Evolutionary conservation across 2,113 vertebrate genomes (phyloP), one percentile per base, ranked within the genome.

Genomic region (Colistium nudipinnis): DNA sequence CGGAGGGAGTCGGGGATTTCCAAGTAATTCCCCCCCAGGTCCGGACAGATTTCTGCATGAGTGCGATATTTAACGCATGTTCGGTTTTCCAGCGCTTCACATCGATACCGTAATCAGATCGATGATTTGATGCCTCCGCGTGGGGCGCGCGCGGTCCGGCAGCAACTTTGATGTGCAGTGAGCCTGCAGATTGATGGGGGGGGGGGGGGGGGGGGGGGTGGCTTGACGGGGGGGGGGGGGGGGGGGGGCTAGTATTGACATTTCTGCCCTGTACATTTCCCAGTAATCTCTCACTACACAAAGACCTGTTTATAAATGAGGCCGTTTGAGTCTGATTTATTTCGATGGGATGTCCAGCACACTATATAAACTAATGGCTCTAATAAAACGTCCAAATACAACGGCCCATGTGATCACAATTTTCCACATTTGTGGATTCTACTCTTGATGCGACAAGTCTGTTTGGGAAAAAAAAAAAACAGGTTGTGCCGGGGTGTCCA

Each of bases 201-300:
- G n/a, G n/a, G n/a, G n/a, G n/a, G n/a, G n/a, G n/a, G n/a, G n/a
- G n/a, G n/a, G n/a, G n/a, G n/a, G n/a, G n/a, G n/a, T n/a, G n/a
- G n/a, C n/a, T n/a, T n/a, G n/a, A n/a, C n/a, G n/a, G n/a, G n/a
- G n/a, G n/a, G n/a, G n/a, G n/a, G n/a, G n/a, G n/a, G n/a, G n/a
- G n/a, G n/a, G n/a, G n/a, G n/a, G n/a, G n/a, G 30, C 9, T 31
- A 54, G 51, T 85, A 88, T 89, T 82, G 79, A 81, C 75, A 62
- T 63, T 64, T 62, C 41, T 70, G 61, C 52, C 52, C 54, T 79
- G 70, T 85, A 55, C 82, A 75, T 52, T 67, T 45, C 62, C 22
- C 51, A 63, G 45, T 75, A 66, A 86, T 75, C 59, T 78, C 78
- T 88, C 43, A 25, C 45, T 39, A 30, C 48, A 78, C 54, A 83